phyloP scores from a whole-genome alignment of 2,888 invertebrate genomes.

The Spisula solida region DNA sequence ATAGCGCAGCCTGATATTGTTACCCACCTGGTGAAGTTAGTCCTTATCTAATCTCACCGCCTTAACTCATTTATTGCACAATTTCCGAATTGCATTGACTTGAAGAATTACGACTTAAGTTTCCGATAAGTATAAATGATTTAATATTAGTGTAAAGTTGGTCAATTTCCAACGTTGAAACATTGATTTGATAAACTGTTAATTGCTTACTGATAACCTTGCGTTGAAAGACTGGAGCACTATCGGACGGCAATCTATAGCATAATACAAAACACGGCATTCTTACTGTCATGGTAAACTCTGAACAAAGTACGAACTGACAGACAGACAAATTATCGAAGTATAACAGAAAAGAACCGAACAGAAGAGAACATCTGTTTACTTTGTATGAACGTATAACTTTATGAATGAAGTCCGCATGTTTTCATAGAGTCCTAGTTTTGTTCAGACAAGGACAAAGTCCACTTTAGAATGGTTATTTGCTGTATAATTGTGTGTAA shows the following conservation, averaged over 20 bases:
- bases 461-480: not conserved
- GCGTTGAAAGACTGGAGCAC: slow-evolving; percentile 26
- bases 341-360: too few species aligned
- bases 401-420: not conserved
- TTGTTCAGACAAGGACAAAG: not conserved
- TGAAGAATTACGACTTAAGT: slow-evolving; percentile 43
- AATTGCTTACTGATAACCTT: slow-evolving; percentile 39
- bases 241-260: not conserved
- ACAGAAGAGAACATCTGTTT: not conserved
- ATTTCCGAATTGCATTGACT: slow-evolving; percentile 48
- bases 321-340: not conserved
- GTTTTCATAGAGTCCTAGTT: not conserved
- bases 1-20: not conserved
- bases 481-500: not conserved
- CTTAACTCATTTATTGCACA: slow-evolving; percentile 47
- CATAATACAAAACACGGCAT: not conserved
- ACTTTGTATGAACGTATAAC: not conserved
- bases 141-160: slow-evolving; percentile 42
- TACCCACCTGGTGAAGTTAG: slow-evolving; percentile 40
- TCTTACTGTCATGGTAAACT: not conserved
- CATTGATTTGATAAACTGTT: slow-evolving; percentile 32
- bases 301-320: not conserved
- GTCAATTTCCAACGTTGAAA: slow-evolving; percentile 30
- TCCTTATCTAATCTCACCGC: slow-evolving; percentile 41
- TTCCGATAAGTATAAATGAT: slow-evolving; percentile 46